Percentiles rank a stretch among this genome's conserved stretches.
Evolutionary conservation across 1,140 invertebrate genomes (phyloP).

Genomic region (Artemia franciscana): DNA sequence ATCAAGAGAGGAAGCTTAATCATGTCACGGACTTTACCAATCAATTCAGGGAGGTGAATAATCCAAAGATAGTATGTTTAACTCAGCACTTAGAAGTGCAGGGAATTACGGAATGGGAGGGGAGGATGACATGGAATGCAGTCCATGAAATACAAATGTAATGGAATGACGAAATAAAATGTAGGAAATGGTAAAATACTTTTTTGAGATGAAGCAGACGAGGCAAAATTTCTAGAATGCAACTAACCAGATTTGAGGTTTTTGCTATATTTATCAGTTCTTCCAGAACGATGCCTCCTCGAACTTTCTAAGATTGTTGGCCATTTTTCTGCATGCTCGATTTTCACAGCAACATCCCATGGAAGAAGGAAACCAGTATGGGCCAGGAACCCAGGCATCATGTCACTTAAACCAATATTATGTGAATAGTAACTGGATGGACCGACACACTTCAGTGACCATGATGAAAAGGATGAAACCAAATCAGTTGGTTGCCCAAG

Average conservation of each 20-base stretch:
- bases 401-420: slow-evolving; percentile 32
- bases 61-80: no score
- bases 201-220: no score
- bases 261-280: slow-evolving; percentile 6
- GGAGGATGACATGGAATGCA: no score
- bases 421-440: slow-evolving; percentile 75
- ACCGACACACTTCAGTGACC: slow-evolving; percentile 73
- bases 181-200: no score
- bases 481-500: slow-evolving; percentile 44
- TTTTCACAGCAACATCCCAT: slow-evolving; percentile 69
- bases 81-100: no score
- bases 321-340: slow-evolving; percentile 24
- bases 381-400: slow-evolving; percentile 53
- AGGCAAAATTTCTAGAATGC: no score
- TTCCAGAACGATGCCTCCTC: slow-evolving; percentile 14
- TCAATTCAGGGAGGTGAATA: no score
- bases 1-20: no score
- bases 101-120: no score
- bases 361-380: slow-evolving; percentile 78
- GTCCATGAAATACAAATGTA: no score
- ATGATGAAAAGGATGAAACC: slow-evolving; percentile 72
- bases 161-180: no score
- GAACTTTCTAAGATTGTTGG: slow-evolving; percentile 16
- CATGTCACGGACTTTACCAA: no score
- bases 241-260: background rate